phyloP scores from a whole-genome alignment of 1,140 invertebrate genomes.

The Ericerus pela region DNA sequence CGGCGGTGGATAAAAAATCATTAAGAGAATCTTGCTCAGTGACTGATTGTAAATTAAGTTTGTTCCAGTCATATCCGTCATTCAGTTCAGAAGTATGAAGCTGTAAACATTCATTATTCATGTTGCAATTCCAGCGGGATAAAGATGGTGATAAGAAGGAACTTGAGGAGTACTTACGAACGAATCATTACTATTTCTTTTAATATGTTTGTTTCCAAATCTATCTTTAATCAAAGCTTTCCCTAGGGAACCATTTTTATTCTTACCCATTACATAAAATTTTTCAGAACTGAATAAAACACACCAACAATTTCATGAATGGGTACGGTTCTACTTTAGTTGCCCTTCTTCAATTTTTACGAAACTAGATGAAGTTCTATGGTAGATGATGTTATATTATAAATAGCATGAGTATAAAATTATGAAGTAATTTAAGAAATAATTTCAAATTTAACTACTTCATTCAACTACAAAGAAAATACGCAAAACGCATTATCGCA shows the following conservation, averaged over 20 bases:
- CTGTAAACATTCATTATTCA: slow-evolving; percentile 33
- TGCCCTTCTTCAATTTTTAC: too few species aligned
- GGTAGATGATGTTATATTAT: too few species aligned
- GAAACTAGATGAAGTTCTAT: too few species aligned
- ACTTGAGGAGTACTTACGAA: slow-evolving; percentile 20
- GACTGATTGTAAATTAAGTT: slow-evolving; percentile 79
- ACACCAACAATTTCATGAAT: too few species aligned
- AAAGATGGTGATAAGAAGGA: neutral
- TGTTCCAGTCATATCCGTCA: slow-evolving; percentile 80
- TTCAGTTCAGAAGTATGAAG: slow-evolving; percentile 72
- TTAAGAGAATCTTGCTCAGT: slow-evolving; percentile 91
- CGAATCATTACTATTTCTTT: slow-evolving; percentile 20
- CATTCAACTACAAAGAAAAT: too few species aligned
- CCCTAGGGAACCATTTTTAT: slow-evolving; percentile 45
- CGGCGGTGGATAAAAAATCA: slow-evolving; percentile 87
- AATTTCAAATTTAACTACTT: too few species aligned
- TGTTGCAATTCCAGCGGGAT: neutral
- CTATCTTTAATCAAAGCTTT: slow-evolving; percentile 59
- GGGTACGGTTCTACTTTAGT: too few species aligned
- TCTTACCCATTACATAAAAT: slow-evolving; percentile 57
- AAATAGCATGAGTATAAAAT: too few species aligned
- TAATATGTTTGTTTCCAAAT: slow-evolving; percentile 41
- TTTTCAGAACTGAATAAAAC: too few species aligned
- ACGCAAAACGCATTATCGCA: too few species aligned
- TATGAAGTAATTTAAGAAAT: too few species aligned